A percentile compares a stretch with the other conserved stretches of the same genome.
These are phyloP conservation scores for Nothocercus nigrocapillus DNA, from an alignment of 2,113 vertebrate species.

Conservation along the genomic window DNA sequence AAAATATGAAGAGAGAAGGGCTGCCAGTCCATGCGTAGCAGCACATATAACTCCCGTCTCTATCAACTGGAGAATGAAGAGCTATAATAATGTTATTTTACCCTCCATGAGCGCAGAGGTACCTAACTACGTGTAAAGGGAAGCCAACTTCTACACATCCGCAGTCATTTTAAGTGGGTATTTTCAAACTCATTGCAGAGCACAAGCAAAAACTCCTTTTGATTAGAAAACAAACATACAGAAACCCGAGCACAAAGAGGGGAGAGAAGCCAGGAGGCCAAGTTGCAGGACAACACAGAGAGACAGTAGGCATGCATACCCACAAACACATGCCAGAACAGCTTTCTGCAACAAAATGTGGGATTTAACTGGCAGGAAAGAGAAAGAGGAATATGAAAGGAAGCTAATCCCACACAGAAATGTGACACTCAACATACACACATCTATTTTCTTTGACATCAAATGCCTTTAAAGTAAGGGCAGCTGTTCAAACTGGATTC, in stretches of 20 bases:
- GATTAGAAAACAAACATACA: no score
- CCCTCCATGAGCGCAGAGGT: background rate
- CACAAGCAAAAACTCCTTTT: background rate
- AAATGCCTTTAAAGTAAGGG: background rate
- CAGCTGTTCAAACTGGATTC: background rate
- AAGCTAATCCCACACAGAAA: background rate
- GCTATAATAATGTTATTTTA: background rate
- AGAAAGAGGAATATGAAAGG: background rate
- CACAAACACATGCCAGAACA: background rate
- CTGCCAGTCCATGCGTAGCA: background rate
- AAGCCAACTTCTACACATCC: background rate
- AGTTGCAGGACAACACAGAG: background rate
- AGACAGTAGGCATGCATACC: background rate
- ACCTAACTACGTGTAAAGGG: background rate
- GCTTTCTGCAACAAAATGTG: background rate
- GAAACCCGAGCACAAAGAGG: background rate
- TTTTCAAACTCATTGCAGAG: background rate
- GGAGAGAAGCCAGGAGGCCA: background rate
- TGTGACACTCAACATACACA: rapidly evolving
- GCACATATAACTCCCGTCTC: background rate
- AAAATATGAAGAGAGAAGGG: background rate
- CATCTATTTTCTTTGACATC: background rate
- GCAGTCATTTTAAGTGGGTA: background rate
- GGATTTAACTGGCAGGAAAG: background rate
- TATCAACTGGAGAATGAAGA: background rate